Evolutionary conservation across 2,888 invertebrate genomes (phyloP), one percentile per base, ranked within the genome.

Genomic region (Epistrophe grossulariae): DNA sequence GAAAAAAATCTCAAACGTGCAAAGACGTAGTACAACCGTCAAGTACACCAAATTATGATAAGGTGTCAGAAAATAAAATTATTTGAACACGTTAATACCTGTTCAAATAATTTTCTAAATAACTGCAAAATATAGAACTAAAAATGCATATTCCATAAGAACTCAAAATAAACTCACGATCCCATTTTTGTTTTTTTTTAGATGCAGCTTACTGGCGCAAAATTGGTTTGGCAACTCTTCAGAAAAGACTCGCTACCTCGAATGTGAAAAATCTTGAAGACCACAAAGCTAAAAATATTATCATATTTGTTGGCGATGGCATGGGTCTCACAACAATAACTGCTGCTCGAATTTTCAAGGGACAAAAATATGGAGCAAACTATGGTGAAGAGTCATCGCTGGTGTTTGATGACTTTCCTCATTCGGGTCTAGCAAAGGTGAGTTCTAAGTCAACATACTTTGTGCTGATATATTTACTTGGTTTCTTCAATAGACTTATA

Each of bases 241-340:
- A 91, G 91, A 89, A 93, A 92, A 79, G 93, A 93, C 59, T 92
- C 92, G 78, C 92, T 60, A 92, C 92, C 13, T 93, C 94, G 2
- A 91, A 94, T 43, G 90, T 91, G 19, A 83, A 28, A 7, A 48
- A 68, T 28, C 89, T 80, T 0, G 89, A 90, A 52, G 81, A 83
- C 24, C 89, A 88, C 17, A 93, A 93, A 83, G 95, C 95, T 2
- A 95, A 94, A 90, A 96, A 95, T 89, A 93, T 95, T 28, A 95
- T 96, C 70, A 90, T 95, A 13, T 95, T 95, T 89, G 91, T 96
- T 59, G 96, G 96, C 0, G 96, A 96, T 90, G 96, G 96, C 4
- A 95, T 96, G 95, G 95, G 95, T 6, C 87, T 95, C 73, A 93
- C 95, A 4, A 95, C 95, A 1, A 93, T 95, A 77, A 95, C 95